A percentile compares a stretch with the other conserved stretches of the same genome.
Conservation (phyloP, 2,113 vertebrate species). For the Xiphophorus maculatus region DNA sequence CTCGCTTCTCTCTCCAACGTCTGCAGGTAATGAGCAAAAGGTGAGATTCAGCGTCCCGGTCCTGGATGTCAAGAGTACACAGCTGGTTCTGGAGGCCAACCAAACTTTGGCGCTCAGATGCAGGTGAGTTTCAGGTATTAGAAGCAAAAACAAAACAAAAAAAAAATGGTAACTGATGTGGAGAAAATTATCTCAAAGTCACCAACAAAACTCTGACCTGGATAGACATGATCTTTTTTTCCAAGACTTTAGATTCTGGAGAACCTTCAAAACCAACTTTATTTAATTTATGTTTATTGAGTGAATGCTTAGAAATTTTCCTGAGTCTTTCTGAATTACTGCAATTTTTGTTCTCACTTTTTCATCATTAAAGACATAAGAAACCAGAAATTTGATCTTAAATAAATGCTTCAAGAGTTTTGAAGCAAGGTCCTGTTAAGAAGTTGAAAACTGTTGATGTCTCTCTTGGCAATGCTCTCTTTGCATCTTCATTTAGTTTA, state of each 20-base stretch:
- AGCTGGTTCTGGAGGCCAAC: conserved; percentile 85
- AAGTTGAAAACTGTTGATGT: no score
- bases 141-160: not conserved
- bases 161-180: not conserved
- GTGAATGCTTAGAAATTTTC: not conserved
- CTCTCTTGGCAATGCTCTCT: no score
- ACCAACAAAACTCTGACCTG: not conserved
- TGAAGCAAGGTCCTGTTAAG: no score
- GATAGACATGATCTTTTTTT: not conserved
- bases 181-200: not conserved
- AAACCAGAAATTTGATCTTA: no score
- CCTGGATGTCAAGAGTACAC: conserved; percentile 83
- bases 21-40: conserved; percentile 72
- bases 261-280: no score
- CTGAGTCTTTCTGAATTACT: no score
- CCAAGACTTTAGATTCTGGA: not conserved
- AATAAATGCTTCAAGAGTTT: not conserved
- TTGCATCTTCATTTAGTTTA: no score
- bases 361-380: no score
- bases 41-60: conserved; percentile 85
- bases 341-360: no score
- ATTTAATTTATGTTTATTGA: no score
- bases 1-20: not conserved
- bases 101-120: conserved; percentile 88
- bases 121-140: conserved; percentile 84